These are phyloP conservation scores for Leptodactylus fuscus DNA, from an alignment of 2,113 vertebrate genomes.

Conservation along the genomic window DNA sequence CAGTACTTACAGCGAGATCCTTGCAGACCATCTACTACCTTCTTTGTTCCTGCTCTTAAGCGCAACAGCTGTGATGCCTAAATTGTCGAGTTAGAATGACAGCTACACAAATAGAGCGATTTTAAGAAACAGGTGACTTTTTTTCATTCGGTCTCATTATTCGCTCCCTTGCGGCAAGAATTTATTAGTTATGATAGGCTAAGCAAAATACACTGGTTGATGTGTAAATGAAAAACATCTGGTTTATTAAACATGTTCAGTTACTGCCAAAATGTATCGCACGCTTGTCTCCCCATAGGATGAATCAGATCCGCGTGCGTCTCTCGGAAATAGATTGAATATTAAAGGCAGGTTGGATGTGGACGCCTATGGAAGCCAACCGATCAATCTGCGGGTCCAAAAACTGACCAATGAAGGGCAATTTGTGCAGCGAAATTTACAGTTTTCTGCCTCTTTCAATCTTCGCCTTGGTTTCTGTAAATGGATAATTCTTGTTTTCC, in stretches of 20 bases:
- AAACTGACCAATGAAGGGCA: too few relatives aligned
- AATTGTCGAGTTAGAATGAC: neutral
- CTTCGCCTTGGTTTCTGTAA: neutral
- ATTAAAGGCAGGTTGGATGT: neutral
- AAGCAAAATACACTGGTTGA: neutral
- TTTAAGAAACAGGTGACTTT: neutral
- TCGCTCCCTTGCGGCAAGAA: conserved; percentile 16
- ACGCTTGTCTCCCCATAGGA: neutral
- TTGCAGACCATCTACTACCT: neutral
- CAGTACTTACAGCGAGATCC: too few relatives aligned
- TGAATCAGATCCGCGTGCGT: neutral
- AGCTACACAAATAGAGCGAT: conserved; percentile 4
- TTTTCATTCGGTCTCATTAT: conserved; percentile 18
- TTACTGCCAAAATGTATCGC: conserved; percentile 3
- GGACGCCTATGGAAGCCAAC: neutral
- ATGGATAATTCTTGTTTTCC: neutral
- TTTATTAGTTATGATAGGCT: conserved; percentile 37
- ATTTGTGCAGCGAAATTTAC: neutral
- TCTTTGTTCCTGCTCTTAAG: neutral
- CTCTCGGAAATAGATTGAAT: neutral
- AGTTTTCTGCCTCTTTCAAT: neutral
- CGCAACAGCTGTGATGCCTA: neutral
- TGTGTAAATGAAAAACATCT: conserved; percentile 42
- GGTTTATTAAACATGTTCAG: conserved; percentile 1
- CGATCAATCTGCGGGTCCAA: neutral